phyloP scores from a whole-genome alignment of 2,113 vertebrate genomes.

The Triplophysa siluroides region DNA sequence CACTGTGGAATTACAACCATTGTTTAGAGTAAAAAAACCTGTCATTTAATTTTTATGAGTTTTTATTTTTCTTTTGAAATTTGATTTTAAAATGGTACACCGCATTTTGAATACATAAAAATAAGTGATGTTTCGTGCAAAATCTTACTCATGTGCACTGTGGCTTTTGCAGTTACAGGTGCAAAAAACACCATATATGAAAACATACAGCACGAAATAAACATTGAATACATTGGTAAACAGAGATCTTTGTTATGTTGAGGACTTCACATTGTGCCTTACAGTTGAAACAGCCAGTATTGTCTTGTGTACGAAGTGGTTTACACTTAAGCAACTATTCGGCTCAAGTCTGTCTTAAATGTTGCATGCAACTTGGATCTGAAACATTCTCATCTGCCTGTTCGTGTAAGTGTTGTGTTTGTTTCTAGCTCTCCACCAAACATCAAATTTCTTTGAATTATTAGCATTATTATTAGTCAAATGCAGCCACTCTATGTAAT shows the following conservation, averaged over 20 bases:
- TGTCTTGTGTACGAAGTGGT: not conserved
- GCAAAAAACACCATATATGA: conserved; percentile 1
- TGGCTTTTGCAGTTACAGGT: conserved; percentile 32
- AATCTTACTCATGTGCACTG: conserved; percentile 24
- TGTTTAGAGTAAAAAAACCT: conserved; percentile 17
- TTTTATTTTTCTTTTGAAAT: conserved; percentile 73
- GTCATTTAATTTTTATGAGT: conserved; percentile 25
- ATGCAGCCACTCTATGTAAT: conserved; percentile 19
- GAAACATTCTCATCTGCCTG: conserved; percentile 21
- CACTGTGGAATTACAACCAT: conserved; percentile 14
- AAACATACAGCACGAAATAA: conserved; percentile 2
- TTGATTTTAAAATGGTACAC: conserved; percentile 63
- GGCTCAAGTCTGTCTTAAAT: conserved; percentile 31
- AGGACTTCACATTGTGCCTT: not conserved
- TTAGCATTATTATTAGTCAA: conserved; percentile 35
- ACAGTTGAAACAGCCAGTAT: not conserved
- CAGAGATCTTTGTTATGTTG: conserved; percentile 10
- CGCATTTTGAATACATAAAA: conserved; percentile 57
- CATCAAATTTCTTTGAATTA: conserved; percentile 11
- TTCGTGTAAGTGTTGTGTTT: not conserved
- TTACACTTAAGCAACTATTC: conserved; percentile 22
- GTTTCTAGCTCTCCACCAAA: conserved; percentile 26
- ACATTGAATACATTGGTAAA: not conserved
- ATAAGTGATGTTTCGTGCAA: conserved; percentile 41
- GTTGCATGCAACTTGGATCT: conserved; percentile 38